A percentile compares a stretch with the other conserved stretches of the same genome.
Evolutionary conservation across 2,113 vertebrate genomes (phyloP).

Genomic region (Dipodomys stephensi): DNA sequence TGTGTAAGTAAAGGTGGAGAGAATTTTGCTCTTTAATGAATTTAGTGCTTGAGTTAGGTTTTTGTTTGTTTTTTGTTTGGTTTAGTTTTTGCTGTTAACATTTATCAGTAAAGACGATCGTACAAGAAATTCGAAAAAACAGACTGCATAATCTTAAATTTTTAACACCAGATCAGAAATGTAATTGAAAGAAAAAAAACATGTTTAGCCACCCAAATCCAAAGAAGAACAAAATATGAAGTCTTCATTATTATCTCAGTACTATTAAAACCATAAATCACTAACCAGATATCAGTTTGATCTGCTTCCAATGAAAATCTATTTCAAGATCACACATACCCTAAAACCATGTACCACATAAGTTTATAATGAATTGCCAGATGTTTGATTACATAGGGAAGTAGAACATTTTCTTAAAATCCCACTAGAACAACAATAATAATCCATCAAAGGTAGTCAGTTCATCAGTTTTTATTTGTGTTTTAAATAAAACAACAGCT

Average conservation of each 20-base stretch:
- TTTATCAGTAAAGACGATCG: constrained; percentile 28
- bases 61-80: neutral
- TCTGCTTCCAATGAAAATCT: constrained; percentile 59
- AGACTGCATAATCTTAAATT: constrained; percentile 19
- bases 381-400: constrained; percentile 59
- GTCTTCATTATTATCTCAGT: constrained; percentile 49
- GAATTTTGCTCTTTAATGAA: constrained; percentile 23
- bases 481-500: constrained; percentile 57
- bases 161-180: constrained; percentile 25
- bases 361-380: constrained; percentile 68
- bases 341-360: constrained; percentile 61
- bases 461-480: constrained; percentile 43
- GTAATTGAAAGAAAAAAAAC: constrained; percentile 56
- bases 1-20: neutral
- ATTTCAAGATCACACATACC: constrained; percentile 38
- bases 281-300: constrained; percentile 58
- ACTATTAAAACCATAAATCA: constrained; percentile 66
- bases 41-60: neutral
- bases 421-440: constrained; percentile 56
- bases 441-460: constrained; percentile 62
- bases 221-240: constrained; percentile 36
- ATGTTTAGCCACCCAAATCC: constrained; percentile 30
- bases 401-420: constrained; percentile 70
- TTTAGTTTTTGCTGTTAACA: neutral
- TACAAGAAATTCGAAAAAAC: constrained; percentile 31